Conservation (phyloP, 2,797 vertebrate genomes). For the Rhinichthys osculus region DNA sequence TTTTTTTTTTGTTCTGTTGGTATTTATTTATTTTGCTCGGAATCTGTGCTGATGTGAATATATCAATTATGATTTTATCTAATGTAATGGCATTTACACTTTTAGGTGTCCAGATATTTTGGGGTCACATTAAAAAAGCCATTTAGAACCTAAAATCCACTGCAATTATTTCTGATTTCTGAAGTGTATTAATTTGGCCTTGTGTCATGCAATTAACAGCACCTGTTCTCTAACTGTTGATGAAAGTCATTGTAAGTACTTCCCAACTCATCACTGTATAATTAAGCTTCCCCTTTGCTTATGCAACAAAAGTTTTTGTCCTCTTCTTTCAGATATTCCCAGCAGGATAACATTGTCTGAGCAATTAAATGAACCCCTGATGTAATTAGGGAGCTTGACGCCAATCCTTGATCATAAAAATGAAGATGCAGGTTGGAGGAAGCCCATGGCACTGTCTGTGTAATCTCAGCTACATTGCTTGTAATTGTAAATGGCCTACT, state of each 20-base stretch:
- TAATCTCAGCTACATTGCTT: slow-evolving; percentile 21
- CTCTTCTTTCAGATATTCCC: neutral
- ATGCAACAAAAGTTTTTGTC: neutral
- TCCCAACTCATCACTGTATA: neutral
- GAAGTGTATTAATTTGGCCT: neutral
- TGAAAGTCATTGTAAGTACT: neutral
- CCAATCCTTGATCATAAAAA: slow-evolving; percentile 33
- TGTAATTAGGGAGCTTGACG: slow-evolving; percentile 10
- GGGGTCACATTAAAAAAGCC: neutral
- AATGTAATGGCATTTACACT: neutral
- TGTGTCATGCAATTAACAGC: neutral
- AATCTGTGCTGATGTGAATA: neutral
- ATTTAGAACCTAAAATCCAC: neutral
- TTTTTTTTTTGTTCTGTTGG: neutral
- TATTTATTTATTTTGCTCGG: neutral
- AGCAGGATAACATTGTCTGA: neutral
- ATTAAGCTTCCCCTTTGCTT: slow-evolving; percentile 18
- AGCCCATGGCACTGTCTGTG: slow-evolving; percentile 1
- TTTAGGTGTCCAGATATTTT: neutral
- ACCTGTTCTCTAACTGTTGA: neutral
- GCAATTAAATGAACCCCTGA: slow-evolving; percentile 4
- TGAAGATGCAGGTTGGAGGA: slow-evolving; percentile 34
- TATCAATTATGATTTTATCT: neutral
- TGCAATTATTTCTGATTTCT: neutral
- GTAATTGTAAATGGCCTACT: neutral